Evolutionary conservation across 2,797 vertebrate genomes (phyloP).

Genomic region (Clarias laeviceps): DNA sequence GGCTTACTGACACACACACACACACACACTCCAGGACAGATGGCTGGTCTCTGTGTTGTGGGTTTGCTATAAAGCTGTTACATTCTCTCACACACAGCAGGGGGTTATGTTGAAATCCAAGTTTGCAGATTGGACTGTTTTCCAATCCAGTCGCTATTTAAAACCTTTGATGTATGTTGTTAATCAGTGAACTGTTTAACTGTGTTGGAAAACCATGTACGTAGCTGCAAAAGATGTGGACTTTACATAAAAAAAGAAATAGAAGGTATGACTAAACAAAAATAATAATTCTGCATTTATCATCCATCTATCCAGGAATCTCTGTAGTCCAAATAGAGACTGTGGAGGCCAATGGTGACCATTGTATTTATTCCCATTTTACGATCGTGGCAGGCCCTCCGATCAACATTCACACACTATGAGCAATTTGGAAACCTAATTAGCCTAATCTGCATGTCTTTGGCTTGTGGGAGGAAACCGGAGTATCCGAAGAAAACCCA

Average conservation of each 20-base stretch:
- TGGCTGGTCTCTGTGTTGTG: conserved; percentile 6
- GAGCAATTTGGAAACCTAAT: too few relatives aligned
- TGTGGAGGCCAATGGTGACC: too few relatives aligned
- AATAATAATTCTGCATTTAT: neutral
- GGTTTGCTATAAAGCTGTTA: conserved; percentile 10
- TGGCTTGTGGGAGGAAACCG: too few relatives aligned
- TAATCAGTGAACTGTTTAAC: neutral
- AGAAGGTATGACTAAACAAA: neutral
- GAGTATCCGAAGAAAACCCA: too few relatives aligned
- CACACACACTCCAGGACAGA: conserved; percentile 27
- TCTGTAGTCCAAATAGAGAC: too few relatives aligned
- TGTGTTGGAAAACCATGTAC: neutral
- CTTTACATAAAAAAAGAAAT: neutral
- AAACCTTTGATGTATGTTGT: neutral
- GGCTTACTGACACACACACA: conserved; percentile 6
- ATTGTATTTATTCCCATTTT: too few relatives aligned
- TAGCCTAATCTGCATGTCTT: too few relatives aligned
- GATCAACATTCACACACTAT: too few relatives aligned
- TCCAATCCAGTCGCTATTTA: neutral
- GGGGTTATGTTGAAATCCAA: neutral
- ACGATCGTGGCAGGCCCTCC: too few relatives aligned
- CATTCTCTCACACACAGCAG: conserved; percentile 18
- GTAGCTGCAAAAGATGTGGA: neutral
- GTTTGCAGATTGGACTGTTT: neutral
- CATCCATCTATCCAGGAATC: too few relatives aligned